These are phyloP conservation scores for Leptopilina syphax DNA, from an alignment of 2,888 invertebrate species.

Conservation along the genomic window DNA sequence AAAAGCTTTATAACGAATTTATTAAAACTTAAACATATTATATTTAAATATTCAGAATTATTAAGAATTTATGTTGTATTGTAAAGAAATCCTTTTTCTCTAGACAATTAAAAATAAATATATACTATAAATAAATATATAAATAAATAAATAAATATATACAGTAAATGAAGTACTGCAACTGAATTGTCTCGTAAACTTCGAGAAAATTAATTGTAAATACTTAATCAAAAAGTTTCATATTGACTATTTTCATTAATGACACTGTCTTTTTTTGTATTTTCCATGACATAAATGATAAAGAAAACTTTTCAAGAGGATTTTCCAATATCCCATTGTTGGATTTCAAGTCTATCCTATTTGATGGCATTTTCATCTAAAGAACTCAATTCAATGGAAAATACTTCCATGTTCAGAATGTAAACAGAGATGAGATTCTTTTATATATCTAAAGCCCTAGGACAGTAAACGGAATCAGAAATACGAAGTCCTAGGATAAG, in stretches of 20 bases:
- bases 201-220: no score
- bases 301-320: slow-evolving; percentile 10
- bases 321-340: slow-evolving; percentile 33
- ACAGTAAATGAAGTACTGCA: no score
- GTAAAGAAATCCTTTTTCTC: no score
- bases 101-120: no score
- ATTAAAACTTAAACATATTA: no score
- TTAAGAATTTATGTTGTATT: no score
- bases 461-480: not conserved
- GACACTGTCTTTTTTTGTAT: not conserved
- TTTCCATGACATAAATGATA: not conserved
- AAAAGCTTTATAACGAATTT: not conserved
- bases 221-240: not conserved
- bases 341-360: slow-evolving; percentile 20
- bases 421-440: slow-evolving; percentile 36
- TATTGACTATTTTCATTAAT: not conserved
- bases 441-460: slow-evolving; percentile 3
- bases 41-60: no score
- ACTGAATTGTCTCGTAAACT: no score
- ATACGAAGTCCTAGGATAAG: not conserved
- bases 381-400: slow-evolving; percentile 27
- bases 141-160: no score
- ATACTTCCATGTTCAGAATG: slow-evolving; percentile 23
- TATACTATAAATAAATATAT: no score
- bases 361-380: slow-evolving; percentile 25